These are phyloP conservation scores for Cynodonichthys magdalenae DNA, from an alignment of 2,797 vertebrate genomes.

Conservation along the genomic window DNA sequence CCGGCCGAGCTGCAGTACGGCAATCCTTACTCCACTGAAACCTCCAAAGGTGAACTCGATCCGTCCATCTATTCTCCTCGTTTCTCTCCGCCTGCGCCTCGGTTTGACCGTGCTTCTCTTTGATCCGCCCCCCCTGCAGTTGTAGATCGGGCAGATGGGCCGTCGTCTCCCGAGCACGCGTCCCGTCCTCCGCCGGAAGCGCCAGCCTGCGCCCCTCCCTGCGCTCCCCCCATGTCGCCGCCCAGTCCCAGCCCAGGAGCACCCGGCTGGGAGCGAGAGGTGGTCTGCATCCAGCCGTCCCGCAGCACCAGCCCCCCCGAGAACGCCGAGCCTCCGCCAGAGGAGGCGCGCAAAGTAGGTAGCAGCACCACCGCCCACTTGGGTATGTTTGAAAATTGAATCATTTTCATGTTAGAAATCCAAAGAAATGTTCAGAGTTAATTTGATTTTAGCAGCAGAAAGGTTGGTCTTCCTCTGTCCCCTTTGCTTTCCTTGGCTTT, in stretches of 20 bases:
- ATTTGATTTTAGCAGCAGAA: constrained; percentile 4
- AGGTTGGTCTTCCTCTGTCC: neutral
- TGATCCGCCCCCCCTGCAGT: neutral
- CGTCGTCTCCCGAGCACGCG: constrained; percentile 88
- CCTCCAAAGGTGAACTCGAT: constrained; percentile 77
- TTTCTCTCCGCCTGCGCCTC: neutral
- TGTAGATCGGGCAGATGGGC: constrained; percentile 86
- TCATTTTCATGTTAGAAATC: neutral
- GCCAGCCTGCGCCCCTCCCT: constrained; percentile 79
- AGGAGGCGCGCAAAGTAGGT: constrained; percentile 85
- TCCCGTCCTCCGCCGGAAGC: constrained; percentile 86
- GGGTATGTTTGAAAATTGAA: neutral
- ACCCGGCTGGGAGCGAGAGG: constrained; percentile 84
- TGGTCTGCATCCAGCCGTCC: constrained; percentile 95
- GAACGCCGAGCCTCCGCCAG: constrained; percentile 86
- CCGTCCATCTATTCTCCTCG: neutral
- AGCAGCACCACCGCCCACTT: neutral
- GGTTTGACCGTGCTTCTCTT: neutral
- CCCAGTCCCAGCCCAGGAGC: constrained; percentile 33
- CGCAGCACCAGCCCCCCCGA: constrained; percentile 93
- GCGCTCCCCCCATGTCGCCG: constrained; percentile 71
- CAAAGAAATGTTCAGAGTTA: neutral
- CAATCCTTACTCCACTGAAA: constrained; percentile 89
- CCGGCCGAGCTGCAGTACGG: constrained; percentile 91
- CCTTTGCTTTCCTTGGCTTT: neutral